Evolutionary conservation across 2,888 invertebrate genomes (phyloP).

Genomic region (Ophion ventricosus): DNA sequence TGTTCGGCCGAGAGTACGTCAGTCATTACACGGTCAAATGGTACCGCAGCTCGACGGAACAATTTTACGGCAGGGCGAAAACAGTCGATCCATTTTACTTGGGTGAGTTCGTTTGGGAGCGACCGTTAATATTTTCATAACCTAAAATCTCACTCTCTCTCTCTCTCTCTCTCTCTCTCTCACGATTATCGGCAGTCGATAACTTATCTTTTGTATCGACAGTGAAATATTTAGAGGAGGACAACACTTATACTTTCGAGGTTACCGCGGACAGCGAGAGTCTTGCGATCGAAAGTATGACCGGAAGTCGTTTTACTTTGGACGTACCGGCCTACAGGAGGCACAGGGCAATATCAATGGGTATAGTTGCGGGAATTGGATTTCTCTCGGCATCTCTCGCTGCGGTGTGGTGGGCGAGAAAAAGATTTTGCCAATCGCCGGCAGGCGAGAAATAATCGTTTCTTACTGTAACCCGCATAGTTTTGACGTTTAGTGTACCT

Average conservation of each 20-base stretch:
- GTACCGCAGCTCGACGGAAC: conserved; percentile 87
- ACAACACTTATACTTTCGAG: conserved; percentile 89
- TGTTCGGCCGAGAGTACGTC: conserved; percentile 85
- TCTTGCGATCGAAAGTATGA: conserved; percentile 86
- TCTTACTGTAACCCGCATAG: neutral
- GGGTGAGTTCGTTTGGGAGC: conserved; percentile 78
- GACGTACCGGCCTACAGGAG: conserved; percentile 89
- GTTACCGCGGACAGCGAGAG: conserved; percentile 87
- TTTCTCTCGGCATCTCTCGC: conserved; percentile 88
- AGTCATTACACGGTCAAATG: conserved; percentile 89
- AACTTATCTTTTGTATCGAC: conserved; percentile 71
- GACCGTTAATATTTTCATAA: neutral
- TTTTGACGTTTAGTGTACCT: neutral
- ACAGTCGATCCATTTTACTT: conserved; percentile 89
- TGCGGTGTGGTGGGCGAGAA: conserved; percentile 86
- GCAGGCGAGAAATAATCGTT: conserved; percentile 56
- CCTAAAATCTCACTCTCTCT: too few relatives aligned
- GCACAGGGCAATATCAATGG: conserved; percentile 89
- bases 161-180: too few relatives aligned
- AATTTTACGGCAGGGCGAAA: conserved; percentile 87
- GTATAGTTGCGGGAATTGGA: conserved; percentile 88
- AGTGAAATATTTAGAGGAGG: conserved; percentile 90
- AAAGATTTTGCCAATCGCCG: conserved; percentile 80
- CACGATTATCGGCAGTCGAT: neutral
- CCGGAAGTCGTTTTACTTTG: conserved; percentile 87